Conservation (phyloP, 2,113 vertebrate species). For the Bos javanicus region DNA sequence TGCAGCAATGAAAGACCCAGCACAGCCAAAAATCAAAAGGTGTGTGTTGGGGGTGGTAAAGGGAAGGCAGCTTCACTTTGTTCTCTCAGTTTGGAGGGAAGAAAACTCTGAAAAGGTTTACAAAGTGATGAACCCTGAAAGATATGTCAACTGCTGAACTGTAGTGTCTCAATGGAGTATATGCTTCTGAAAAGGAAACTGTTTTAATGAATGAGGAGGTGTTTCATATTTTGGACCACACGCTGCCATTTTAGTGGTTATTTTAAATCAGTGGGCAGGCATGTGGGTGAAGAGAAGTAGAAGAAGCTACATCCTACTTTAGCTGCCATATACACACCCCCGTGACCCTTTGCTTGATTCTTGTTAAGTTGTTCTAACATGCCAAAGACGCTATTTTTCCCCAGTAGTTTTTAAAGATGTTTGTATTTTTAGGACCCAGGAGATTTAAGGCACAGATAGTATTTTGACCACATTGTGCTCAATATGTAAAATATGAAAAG, state of each 20-base stretch:
- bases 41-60: not conserved
- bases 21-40: not conserved
- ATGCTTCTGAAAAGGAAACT: not conserved
- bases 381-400: not conserved
- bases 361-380: not conserved
- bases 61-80: not conserved
- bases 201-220: not conserved
- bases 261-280: not conserved
- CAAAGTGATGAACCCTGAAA: not conserved
- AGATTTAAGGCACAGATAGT: not conserved
- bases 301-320: not conserved
- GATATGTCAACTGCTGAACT: not conserved
- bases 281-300: not conserved
- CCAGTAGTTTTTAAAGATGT: not conserved
- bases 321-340: not conserved
- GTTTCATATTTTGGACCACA: not conserved
- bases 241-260: not conserved
- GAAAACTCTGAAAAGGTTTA: not conserved
- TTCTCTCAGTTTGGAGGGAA: not conserved
- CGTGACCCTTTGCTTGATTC: not conserved
- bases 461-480: not conserved
- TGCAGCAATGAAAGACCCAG: not conserved
- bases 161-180: not conserved
- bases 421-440: not conserved
- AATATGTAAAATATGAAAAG: not conserved